Conservation (phyloP, 35 echinoderm and acorn worm species). For the Diadema setosum region DNA sequence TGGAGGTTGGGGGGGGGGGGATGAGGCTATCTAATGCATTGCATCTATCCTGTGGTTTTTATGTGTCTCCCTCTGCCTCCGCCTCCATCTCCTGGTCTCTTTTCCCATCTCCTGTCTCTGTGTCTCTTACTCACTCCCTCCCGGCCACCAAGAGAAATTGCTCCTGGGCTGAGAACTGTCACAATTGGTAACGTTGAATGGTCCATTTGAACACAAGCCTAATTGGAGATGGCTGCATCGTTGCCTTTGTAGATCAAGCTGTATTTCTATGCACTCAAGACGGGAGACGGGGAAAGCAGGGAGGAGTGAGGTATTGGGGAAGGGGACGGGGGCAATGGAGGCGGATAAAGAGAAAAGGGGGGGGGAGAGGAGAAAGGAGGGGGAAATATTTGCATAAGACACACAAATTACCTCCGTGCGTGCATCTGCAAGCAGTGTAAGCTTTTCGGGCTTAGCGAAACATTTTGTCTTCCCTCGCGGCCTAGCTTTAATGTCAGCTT, state of each 20-base stretch:
- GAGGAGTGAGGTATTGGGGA: background rate
- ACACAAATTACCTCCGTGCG: background rate
- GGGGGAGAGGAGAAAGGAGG: background rate
- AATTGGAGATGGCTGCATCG: constrained; percentile 3
- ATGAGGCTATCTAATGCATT: no score
- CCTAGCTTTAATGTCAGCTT: no score
- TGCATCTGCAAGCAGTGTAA: background rate
- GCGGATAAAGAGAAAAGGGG: background rate
- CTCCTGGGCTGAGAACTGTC: background rate
- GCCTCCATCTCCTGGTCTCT: background rate
- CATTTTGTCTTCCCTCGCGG: background rate
- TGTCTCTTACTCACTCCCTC: background rate
- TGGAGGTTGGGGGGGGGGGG: no score
- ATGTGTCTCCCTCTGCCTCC: background rate
- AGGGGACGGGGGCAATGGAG: background rate
- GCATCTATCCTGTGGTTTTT: background rate
- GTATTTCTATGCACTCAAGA: background rate
- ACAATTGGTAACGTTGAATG: background rate
- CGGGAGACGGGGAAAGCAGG: background rate
- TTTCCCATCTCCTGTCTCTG: no score
- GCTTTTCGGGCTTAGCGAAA: background rate
- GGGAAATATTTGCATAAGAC: background rate
- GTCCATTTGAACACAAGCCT: background rate
- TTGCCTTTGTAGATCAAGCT: constrained; percentile 2
- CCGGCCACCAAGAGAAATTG: background rate